Evolutionary conservation across 2,113 vertebrate genomes (phyloP).

Genomic region (Agelaius phoeniceus): DNA sequence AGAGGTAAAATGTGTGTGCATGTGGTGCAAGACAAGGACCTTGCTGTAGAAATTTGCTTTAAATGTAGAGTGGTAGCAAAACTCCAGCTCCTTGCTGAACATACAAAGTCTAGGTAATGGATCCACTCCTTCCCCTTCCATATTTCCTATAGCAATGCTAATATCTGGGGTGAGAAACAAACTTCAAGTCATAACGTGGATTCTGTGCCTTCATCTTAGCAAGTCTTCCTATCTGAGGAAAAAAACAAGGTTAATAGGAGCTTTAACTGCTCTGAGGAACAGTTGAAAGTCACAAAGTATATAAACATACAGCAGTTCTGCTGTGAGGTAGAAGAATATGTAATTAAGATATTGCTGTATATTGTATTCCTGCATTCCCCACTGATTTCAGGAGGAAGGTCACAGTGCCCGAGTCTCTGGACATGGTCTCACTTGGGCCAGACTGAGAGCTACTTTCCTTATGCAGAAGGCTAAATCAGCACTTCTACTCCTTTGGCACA

Average conservation of each 20-base stretch:
- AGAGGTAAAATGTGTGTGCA: fast-evolving
- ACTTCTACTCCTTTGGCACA: neutral
- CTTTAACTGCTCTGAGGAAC: neutral
- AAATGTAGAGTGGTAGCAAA: neutral
- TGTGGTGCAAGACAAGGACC: neutral
- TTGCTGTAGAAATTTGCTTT: neutral
- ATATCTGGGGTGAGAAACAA: neutral
- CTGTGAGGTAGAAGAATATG: neutral
- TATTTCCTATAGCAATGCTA: neutral
- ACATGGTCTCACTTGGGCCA: neutral
- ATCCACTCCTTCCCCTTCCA: neutral
- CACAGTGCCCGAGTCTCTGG: neutral
- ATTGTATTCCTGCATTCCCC: neutral
- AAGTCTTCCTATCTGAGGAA: neutral
- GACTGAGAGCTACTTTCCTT: neutral
- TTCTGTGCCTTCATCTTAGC: neutral
- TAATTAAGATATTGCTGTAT: neutral
- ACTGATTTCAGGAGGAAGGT: neutral
- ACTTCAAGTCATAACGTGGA: neutral
- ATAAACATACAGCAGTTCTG: neutral
- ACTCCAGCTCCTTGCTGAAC: neutral
- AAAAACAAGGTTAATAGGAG: neutral
- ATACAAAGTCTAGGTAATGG: neutral
- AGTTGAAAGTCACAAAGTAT: neutral
- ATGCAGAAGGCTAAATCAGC: neutral